phyloP scores from a whole-genome alignment of 2,113 vertebrate species.

The Perca flavescens region DNA sequence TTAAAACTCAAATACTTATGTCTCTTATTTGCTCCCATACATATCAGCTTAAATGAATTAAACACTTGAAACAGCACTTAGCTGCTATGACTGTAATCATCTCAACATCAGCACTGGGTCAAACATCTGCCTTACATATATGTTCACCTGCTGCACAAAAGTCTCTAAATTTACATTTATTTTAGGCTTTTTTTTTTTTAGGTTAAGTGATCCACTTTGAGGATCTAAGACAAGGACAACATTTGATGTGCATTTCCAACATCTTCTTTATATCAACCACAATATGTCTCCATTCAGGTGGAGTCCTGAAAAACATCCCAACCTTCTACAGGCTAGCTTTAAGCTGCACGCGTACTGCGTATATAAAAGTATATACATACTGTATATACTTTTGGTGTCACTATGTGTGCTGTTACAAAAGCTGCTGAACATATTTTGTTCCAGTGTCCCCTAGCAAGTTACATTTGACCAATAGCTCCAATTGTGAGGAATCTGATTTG shows the following conservation, averaged over 20 bases:
- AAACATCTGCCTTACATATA: background rate
- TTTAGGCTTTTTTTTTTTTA: background rate
- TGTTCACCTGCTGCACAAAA: background rate
- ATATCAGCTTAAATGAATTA: background rate
- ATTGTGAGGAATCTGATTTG: background rate
- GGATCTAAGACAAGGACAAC: background rate
- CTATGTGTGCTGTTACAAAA: background rate
- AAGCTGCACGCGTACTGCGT: background rate
- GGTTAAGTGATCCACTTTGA: background rate
- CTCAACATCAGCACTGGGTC: background rate
- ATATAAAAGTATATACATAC: too few species aligned
- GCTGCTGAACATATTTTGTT: too few species aligned
- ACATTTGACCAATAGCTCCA: background rate
- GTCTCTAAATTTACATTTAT: background rate
- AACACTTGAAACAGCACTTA: conserved; percentile 8
- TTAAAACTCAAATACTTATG: too few species aligned
- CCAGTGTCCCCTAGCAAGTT: too few species aligned
- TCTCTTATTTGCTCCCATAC: too few species aligned
- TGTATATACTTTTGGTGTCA: background rate
- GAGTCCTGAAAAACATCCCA: background rate
- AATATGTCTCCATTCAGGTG: background rate
- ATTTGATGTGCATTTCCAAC: background rate
- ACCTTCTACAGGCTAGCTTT: background rate
- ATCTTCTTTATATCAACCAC: background rate
- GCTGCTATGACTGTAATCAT: background rate